Base-by-base conservation (phyloP, 2,888 invertebrate species). In the Cordilura impudica region DNA sequence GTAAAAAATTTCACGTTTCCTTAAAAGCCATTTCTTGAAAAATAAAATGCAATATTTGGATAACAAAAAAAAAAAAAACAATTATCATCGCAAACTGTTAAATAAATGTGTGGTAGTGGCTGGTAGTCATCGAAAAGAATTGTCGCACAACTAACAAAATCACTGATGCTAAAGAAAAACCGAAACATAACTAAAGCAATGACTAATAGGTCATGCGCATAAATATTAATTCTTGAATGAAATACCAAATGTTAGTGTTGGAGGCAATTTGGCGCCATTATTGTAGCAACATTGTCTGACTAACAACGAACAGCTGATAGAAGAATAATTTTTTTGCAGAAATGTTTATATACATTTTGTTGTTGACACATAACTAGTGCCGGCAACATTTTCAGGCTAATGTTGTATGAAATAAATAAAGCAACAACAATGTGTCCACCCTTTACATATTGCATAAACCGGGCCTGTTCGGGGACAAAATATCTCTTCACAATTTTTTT, bases 201-300 rank as follows among this genome's bases (percentile, higher is more conserved):
- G 61, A 31, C 47, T 49, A 49, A 47, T 45, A 47, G 51, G 47
- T 47, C 61, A 63, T 63, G 61, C 61, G 61, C 61, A 49, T 63
- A 31, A 26, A 43, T 26, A 6, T 45, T 5, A 14, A 51, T 26
- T 51, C 26, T 23, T 51, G 51, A 26, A 14, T 26, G 51, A 51
- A 51, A 26, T 26, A 14, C 7, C 5, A 12, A 10, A 5, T 49
- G 19, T 31, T 35, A 18, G 23, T 18, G 35, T 5, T 35, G 4
- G 51, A 65, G 63, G 49, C 51, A 65, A 26, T 12, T 51, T 65
- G 63, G 63, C 63, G 35, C 35, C 35, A 35, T 12, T 35, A 35
- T 35, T 35, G 1, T 35, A 10, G 7, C 7, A 35, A 35, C 35
- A 35, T 35, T 35, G 10, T 12, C 10, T 4, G 35, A 35, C 10